phyloP scores from a whole-genome alignment of 2,888 invertebrate species.

The Plemyria rubiginata region DNA sequence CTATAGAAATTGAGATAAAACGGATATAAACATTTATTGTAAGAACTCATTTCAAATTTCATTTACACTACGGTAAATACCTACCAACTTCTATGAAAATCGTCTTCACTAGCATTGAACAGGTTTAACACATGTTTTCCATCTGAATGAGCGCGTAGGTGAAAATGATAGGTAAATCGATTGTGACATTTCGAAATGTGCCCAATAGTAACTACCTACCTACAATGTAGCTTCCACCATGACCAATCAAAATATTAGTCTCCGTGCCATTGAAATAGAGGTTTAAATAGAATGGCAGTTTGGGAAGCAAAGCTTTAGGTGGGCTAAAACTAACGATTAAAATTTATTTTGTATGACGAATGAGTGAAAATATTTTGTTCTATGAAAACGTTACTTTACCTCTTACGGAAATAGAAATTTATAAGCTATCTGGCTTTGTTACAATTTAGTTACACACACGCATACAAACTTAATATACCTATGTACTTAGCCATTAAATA shows the following conservation, averaged over 20 bases:
- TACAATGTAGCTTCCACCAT: slow-evolving; percentile 23
- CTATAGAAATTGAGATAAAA: neutral
- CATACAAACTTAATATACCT: too few relatives aligned
- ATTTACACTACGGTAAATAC: slow-evolving; percentile 23
- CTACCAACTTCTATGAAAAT: slow-evolving; percentile 28
- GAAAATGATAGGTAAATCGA: slow-evolving; percentile 65
- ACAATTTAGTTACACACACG: too few relatives aligned
- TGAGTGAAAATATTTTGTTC: too few relatives aligned
- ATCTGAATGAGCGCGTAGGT: slow-evolving; percentile 71
- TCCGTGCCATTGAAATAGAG: slow-evolving; percentile 17
- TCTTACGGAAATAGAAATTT: too few relatives aligned
- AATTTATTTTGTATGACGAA: neutral
- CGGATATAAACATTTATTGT: neutral
- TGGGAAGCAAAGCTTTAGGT: neutral
- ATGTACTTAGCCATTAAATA: too few relatives aligned
- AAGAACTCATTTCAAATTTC: slow-evolving; percentile 19
- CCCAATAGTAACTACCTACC: slow-evolving; percentile 29
- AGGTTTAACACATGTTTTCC: slow-evolving; percentile 48
- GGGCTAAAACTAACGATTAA: slow-evolving; percentile 1
- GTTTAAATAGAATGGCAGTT: slow-evolving; percentile 19
- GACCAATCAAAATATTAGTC: slow-evolving; percentile 19
- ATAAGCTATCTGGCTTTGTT: too few relatives aligned
- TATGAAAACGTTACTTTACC: too few relatives aligned
- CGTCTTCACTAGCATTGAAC: slow-evolving; percentile 20
- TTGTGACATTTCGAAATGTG: slow-evolving; percentile 73